A percentile compares a stretch with the other conserved stretches of the same genome.
phyloP scores from a whole-genome alignment of 92 coral and sea anemone genomes.

The Porites divaricata region DNA sequence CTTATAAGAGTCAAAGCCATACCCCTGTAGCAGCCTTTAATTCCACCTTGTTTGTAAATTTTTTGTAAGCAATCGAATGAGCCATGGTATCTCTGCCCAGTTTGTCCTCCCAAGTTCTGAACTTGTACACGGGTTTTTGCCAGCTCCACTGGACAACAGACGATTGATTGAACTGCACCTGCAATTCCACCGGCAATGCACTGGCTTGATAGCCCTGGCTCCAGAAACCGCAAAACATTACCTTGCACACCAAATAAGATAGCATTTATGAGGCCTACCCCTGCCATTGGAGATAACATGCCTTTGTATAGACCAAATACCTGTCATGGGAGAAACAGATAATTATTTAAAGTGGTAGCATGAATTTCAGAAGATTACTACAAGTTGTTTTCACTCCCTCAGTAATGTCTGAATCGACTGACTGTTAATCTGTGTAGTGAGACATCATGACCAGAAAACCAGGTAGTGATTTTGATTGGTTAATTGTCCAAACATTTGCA shows the following conservation, averaged over 20 bases:
- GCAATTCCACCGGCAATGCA: constrained; percentile 81
- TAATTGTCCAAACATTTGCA: too few species aligned
- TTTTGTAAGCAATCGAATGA: constrained; percentile 87
- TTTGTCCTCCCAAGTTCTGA: constrained; percentile 67
- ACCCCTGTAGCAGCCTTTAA: constrained; percentile 84
- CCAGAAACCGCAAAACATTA: constrained; percentile 69
- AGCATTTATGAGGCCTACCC: constrained; percentile 90
- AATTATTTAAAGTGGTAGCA: not conserved
- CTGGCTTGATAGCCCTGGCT: constrained; percentile 67
- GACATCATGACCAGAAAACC: too few species aligned
- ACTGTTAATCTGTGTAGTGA: too few species aligned
- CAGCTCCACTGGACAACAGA: constrained; percentile 90
- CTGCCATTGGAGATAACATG: constrained; percentile 94
- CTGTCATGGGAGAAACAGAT: constrained; percentile 36
- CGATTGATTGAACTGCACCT: constrained; percentile 86
- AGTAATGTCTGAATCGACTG: too few species aligned
- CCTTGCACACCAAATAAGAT: constrained; percentile 94
- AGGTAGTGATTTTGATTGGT: too few species aligned
- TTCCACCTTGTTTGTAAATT: constrained; percentile 66
- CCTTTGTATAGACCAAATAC: constrained; percentile 92
- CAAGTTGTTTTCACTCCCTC: too few species aligned
- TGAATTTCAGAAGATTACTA: constrained; percentile 9
- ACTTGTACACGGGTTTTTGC: constrained; percentile 93
- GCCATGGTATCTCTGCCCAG: constrained; percentile 66
- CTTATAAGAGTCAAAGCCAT: constrained; percentile 73